These are phyloP conservation scores for Ganaspis brasiliensis DNA, from an alignment of 2,888 invertebrate species.

Conservation along the genomic window DNA sequence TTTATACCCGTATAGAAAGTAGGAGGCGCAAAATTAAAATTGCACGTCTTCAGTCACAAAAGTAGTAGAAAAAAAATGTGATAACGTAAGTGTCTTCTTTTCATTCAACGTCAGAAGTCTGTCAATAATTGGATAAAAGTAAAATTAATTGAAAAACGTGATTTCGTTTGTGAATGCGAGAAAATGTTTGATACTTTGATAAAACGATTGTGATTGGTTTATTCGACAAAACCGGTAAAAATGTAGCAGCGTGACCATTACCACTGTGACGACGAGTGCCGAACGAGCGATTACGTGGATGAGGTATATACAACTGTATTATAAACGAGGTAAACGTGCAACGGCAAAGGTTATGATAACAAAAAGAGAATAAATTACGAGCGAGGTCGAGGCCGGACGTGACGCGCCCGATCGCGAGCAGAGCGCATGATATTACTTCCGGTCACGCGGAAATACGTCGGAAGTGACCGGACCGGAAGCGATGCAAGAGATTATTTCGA, in stretches of 20 bases:
- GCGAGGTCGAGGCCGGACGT: slow-evolving; percentile 42
- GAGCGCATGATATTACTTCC: slow-evolving; percentile 38
- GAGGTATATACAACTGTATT: slow-evolving; percentile 20
- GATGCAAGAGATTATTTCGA: slow-evolving; percentile 41
- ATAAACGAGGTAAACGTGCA: slow-evolving; percentile 42
- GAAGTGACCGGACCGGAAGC: slow-evolving; percentile 30
- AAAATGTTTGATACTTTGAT: slow-evolving; percentile 28
- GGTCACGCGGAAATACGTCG: slow-evolving; percentile 43
- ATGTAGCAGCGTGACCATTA: slow-evolving; percentile 5
- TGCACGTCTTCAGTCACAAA: no score
- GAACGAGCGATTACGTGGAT: slow-evolving; percentile 48
- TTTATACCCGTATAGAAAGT: no score
- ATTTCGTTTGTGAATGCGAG: slow-evolving; percentile 38
- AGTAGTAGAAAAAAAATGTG: no score
- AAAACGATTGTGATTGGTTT: slow-evolving; percentile 16
- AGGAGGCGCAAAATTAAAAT: no score
- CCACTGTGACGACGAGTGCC: slow-evolving; percentile 51
- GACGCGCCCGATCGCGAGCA: slow-evolving; percentile 36
- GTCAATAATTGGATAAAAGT: background rate
- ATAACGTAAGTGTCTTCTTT: no score
- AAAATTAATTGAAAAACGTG: background rate
- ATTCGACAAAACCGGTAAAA: slow-evolving; percentile 3
- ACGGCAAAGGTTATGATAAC: slow-evolving; percentile 39
- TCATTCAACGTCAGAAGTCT: no score
- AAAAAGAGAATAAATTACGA: slow-evolving; percentile 44